A percentile compares a stretch with the other conserved stretches of the same genome.
Conservation (phyloP, 2,888 invertebrate genomes). For the Griposia aprilina region DNA sequence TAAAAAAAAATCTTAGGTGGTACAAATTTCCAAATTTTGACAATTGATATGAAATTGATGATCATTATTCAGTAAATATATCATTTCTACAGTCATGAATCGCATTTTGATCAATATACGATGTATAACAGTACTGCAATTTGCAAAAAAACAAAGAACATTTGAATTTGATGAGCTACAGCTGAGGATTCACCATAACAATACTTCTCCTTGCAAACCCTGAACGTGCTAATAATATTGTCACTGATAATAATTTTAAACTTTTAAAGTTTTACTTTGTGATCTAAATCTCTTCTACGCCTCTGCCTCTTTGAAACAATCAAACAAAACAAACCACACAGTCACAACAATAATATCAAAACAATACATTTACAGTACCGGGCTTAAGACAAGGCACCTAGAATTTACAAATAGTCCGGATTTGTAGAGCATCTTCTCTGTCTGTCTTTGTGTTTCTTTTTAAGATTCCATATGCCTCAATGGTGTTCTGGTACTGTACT, state of each 20-base stretch:
- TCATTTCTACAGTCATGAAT: too few species aligned
- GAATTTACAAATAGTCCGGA: not conserved
- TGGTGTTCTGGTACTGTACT: not conserved
- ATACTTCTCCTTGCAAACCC: slow-evolving; percentile 20
- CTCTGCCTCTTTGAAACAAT: slow-evolving; percentile 19
- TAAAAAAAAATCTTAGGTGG: too few species aligned
- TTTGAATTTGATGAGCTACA: too few species aligned
- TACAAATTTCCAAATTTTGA: too few species aligned
- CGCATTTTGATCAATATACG: too few species aligned
- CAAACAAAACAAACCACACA: not conserved
- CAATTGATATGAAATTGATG: too few species aligned
- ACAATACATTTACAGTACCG: not conserved
- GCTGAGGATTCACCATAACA: not conserved
- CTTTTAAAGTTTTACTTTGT: not conserved
- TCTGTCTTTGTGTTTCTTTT: not conserved
- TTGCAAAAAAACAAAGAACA: too few species aligned
- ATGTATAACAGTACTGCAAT: too few species aligned
- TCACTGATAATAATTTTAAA: slow-evolving; percentile 4
- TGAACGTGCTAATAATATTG: slow-evolving; percentile 13
- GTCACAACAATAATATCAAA: slow-evolving; percentile 15
- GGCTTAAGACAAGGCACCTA: not conserved
- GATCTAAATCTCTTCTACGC: slow-evolving; percentile 1
- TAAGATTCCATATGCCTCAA: not conserved
- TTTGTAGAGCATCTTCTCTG: not conserved
- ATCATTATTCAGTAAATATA: too few species aligned